Percentiles rank a stretch among this genome's conserved stretches.
These are phyloP conservation scores for Synergus japonicus DNA, from an alignment of 2,888 invertebrate genomes.

Conservation along the genomic window DNA sequence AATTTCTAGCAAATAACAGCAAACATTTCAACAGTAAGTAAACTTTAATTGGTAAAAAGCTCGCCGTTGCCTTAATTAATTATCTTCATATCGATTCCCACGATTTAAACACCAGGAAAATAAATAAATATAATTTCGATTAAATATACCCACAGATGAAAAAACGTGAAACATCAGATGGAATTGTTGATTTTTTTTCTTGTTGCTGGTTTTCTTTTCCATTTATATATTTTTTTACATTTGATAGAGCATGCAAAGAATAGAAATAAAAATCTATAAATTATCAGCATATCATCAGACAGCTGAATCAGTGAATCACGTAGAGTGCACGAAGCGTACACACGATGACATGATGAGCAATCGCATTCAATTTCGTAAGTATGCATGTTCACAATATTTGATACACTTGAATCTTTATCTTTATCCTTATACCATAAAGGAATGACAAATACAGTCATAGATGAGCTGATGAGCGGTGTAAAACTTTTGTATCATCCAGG, in stretches of 20 bases:
- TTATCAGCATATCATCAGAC: constrained; percentile 26
- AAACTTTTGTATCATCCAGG: neutral
- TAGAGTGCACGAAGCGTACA: constrained; percentile 21
- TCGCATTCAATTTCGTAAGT: constrained; percentile 22
- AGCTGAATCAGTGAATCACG: constrained; percentile 30
- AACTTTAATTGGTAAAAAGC: neutral
- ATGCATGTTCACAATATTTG: constrained; percentile 25
- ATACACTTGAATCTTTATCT: neutral
- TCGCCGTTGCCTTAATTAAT: neutral
- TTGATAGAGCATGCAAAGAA: neutral
- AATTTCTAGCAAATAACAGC: neutral
- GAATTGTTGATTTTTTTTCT: neutral
- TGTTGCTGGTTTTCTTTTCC: neutral
- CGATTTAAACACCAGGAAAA: too few relatives aligned
- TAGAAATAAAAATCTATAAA: neutral
- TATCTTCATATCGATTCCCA: too few relatives aligned
- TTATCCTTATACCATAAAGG: neutral
- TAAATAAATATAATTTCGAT: too few relatives aligned
- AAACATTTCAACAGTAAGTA: neutral
- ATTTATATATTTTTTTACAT: neutral
- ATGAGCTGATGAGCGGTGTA: neutral
- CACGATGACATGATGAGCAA: neutral
- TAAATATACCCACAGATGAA: too few relatives aligned
- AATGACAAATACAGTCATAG: neutral
- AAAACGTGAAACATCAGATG: neutral